Evolutionary conservation across 2,113 vertebrate genomes (phyloP).

Genomic region (Bos indicus): DNA sequence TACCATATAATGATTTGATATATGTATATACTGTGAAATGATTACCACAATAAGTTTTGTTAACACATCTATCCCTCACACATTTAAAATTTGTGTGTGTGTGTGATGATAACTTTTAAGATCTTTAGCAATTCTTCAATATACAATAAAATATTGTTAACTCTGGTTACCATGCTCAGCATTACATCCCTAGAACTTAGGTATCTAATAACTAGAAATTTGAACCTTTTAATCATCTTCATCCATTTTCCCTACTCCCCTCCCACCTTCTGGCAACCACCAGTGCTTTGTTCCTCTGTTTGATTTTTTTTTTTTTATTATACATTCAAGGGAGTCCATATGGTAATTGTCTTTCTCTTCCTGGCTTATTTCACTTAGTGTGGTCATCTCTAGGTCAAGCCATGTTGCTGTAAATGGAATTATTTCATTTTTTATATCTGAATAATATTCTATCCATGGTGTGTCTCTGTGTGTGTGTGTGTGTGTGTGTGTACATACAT

Average conservation of each 20-base stretch:
- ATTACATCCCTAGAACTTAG: not conserved
- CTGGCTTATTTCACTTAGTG: not conserved
- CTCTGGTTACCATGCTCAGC: not conserved
- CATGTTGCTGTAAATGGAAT: not conserved
- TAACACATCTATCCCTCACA: not conserved
- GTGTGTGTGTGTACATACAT: not conserved
- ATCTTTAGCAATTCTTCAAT: not conserved
- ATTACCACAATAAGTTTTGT: not conserved
- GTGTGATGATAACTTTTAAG: not conserved
- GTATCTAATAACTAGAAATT: not conserved
- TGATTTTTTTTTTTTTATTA: not conserved
- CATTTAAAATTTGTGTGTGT: not conserved
- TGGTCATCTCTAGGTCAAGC: not conserved
- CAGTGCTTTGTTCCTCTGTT: not conserved
- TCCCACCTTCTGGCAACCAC: not conserved
- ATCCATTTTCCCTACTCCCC: not conserved
- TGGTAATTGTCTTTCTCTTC: not conserved
- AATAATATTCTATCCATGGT: not conserved
- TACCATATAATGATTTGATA: not conserved
- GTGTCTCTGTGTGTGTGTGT: accelerated
- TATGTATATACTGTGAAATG: not conserved
- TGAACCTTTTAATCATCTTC: not conserved
- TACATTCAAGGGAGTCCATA: not conserved
- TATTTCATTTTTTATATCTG: not conserved
- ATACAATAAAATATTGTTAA: not conserved